These are phyloP conservation scores for Polydrusus pterygomalis DNA, from an alignment of 2,888 invertebrate species.

Conservation along the genomic window DNA sequence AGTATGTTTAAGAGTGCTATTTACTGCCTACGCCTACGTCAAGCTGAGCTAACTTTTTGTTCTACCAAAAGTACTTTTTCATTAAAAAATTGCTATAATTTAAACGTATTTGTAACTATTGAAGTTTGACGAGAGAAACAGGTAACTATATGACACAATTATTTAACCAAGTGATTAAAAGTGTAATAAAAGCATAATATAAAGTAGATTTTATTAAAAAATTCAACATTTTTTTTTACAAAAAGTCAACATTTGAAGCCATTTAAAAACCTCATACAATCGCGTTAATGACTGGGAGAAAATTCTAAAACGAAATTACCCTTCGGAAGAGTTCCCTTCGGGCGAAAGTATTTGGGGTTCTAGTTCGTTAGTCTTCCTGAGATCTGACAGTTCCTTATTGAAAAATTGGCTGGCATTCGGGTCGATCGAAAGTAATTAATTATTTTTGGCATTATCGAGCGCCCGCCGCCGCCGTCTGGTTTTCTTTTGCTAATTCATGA, in stretches of 20 bases:
- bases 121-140: too few relatives aligned
- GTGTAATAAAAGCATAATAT: too few relatives aligned
- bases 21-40: too few relatives aligned
- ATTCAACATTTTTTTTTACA: too few relatives aligned
- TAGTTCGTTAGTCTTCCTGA: slow-evolving; percentile 69
- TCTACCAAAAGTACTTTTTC: too few relatives aligned
- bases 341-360: slow-evolving; percentile 63
- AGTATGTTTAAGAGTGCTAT: too few relatives aligned
- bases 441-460: slow-evolving; percentile 83
- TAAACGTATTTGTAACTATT: too few relatives aligned
- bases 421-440: slow-evolving; percentile 82
- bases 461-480: slow-evolving; percentile 71
- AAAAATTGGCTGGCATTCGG: slow-evolving; percentile 78
- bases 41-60: too few relatives aligned
- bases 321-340: slow-evolving; percentile 45
- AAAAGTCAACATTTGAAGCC: slow-evolving; percentile 53
- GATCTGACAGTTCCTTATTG: slow-evolving; percentile 73
- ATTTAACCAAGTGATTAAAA: too few relatives aligned
- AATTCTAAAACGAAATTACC: slow-evolving; percentile 59
- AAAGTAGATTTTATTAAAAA: too few relatives aligned
- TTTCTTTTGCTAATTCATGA: slow-evolving; percentile 82
- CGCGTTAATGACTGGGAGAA: slow-evolving; percentile 60
- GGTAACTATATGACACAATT: too few relatives aligned
- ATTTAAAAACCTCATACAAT: slow-evolving; percentile 59
- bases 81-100: too few relatives aligned